A percentile compares a stretch with the other conserved stretches of the same genome.
Evolutionary conservation across 1,140 invertebrate species (phyloP).

Genomic region (Habropoda laboriosa): DNA sequence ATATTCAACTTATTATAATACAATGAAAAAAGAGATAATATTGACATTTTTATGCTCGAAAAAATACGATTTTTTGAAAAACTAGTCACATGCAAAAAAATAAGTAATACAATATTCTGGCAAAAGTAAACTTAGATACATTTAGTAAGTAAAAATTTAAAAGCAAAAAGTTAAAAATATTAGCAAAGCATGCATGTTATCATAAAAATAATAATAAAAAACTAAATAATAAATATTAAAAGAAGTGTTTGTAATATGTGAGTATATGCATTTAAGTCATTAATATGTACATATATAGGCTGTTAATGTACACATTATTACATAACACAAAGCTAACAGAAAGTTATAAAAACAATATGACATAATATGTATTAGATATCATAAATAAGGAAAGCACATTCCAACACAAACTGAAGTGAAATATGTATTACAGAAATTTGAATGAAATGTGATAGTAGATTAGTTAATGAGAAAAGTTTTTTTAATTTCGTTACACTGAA

Average conservation of each 20-base stretch:
- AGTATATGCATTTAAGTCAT: neutral
- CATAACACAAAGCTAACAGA: neutral
- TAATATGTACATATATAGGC: neutral
- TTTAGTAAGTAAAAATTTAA: too few species aligned
- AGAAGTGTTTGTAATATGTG: neutral
- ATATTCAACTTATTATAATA: too few species aligned
- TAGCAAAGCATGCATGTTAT: neutral
- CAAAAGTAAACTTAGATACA: too few species aligned
- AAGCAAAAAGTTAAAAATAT: too few species aligned
- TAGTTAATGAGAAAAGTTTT: neutral
- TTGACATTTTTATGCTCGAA: too few species aligned
- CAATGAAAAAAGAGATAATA: too few species aligned
- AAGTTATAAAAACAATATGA: constrained; percentile 20
- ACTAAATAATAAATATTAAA: neutral
- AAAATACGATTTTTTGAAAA: too few species aligned
- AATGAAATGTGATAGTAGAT: neutral
- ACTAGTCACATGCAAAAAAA: too few species aligned
- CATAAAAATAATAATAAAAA: neutral
- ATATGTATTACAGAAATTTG: too few species aligned
- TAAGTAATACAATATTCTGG: too few species aligned
- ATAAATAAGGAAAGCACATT: neutral
- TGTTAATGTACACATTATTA: neutral
- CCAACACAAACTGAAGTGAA: neutral
- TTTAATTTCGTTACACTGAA: neutral
- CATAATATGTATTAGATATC: neutral